Evolutionary conservation across 2,888 invertebrate species (phyloP).

Genomic region (Altica lythri): DNA sequence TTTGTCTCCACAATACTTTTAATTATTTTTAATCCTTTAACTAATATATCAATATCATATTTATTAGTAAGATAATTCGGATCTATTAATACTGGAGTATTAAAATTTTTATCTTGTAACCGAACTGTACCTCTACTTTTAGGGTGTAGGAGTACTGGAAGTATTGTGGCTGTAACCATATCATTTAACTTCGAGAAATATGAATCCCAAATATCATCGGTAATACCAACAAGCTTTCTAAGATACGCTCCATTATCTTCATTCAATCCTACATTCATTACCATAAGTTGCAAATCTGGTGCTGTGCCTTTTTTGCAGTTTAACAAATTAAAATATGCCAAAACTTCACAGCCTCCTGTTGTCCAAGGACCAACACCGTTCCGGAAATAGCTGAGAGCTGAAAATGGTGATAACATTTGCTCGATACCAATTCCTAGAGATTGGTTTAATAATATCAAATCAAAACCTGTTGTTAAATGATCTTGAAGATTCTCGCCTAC

Average conservation of each 20-base stretch:
- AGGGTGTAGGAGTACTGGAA: conserved; percentile 72
- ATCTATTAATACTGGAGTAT: conserved; percentile 64
- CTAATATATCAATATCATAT: conserved; percentile 64
- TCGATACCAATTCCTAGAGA: conserved; percentile 54
- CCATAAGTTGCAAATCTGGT: conserved; percentile 72
- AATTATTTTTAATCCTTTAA: conserved; percentile 66
- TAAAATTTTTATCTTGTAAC: conserved; percentile 62
- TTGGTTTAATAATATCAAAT: conserved; percentile 65
- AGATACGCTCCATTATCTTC: conserved; percentile 68
- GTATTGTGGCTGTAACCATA: conserved; percentile 62
- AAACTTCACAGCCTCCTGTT: conserved; percentile 66
- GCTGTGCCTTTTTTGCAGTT: conserved; percentile 18
- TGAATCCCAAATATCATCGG: conserved; percentile 63
- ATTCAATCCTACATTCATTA: conserved; percentile 68
- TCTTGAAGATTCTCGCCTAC: conserved; percentile 76
- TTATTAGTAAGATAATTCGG: conserved; percentile 69
- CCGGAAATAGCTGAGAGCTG: conserved; percentile 63
- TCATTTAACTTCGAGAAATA: conserved; percentile 65
- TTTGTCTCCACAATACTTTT: conserved; percentile 62
- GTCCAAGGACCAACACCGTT: conserved; percentile 64
- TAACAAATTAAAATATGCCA: conserved; percentile 59
- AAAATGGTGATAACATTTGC: conserved; percentile 62
- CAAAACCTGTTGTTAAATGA: conserved; percentile 73
- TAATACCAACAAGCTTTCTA: conserved; percentile 62
- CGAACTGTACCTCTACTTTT: conserved; percentile 68